These are phyloP conservation scores for Glaucopsyche alexis DNA, from an alignment of 2,888 invertebrate species.

Conservation along the genomic window DNA sequence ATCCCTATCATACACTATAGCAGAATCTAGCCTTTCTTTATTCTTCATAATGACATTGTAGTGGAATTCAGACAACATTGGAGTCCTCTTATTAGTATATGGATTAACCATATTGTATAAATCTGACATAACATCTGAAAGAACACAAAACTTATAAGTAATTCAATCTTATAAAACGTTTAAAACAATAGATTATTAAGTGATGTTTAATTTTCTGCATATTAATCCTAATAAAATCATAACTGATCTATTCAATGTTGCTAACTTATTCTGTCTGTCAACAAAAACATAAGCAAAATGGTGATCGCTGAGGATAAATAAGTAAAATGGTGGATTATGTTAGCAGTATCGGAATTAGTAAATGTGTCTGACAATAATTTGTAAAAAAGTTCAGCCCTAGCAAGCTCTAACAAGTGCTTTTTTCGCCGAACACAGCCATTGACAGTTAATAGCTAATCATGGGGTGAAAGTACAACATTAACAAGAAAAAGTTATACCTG, in stretches of 20 bases:
- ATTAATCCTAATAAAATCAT: not conserved
- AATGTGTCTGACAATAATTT: too few species aligned
- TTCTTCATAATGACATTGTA: constrained; percentile 90
- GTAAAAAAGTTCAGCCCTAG: too few species aligned
- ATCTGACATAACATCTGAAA: constrained; percentile 92
- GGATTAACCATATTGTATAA: constrained; percentile 88
- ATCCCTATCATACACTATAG: constrained; percentile 98
- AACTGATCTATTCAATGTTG: too few species aligned
- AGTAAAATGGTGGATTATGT: too few species aligned
- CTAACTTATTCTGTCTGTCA: too few species aligned
- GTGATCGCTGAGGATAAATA: too few species aligned
- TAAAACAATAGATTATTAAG: not conserved
- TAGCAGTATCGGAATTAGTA: too few species aligned
- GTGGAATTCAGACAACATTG: constrained; percentile 93
- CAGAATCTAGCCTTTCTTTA: constrained; percentile 94
- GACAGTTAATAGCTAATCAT: too few species aligned
- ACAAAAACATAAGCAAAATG: too few species aligned
- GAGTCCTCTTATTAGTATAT: constrained; percentile 84
- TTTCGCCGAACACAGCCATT: too few species aligned
- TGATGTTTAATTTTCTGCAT: not conserved
- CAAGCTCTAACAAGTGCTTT: too few species aligned
- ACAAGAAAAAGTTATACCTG: constrained; percentile 74
- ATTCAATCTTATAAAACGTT: not conserved
- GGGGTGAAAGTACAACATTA: too few species aligned
- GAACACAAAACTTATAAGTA: not conserved